Conservation (phyloP, 2,113 vertebrate species). For the Pterocles gutturalis region DNA sequence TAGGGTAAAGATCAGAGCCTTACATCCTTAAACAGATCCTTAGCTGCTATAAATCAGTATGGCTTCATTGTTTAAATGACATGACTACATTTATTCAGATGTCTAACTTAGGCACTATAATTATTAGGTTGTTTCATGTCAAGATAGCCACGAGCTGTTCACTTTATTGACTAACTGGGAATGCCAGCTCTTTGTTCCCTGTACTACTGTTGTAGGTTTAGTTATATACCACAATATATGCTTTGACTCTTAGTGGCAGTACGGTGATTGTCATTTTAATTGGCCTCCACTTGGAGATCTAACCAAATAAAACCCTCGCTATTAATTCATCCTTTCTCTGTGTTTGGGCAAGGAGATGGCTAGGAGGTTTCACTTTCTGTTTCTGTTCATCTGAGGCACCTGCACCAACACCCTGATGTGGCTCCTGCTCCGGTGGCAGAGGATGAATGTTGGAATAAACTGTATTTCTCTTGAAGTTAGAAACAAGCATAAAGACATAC, state of each 20-base stretch:
- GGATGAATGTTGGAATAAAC: not conserved
- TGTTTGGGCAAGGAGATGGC: not conserved
- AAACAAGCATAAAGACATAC: not conserved
- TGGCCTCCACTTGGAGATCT: not conserved
- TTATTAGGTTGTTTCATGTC: slow-evolving; percentile 14
- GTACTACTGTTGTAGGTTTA: not conserved
- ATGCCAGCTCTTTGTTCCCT: not conserved
- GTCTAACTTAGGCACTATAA: not conserved
- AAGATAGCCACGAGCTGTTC: not conserved
- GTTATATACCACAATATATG: not conserved
- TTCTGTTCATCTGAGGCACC: not conserved
- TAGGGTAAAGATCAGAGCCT: not conserved
- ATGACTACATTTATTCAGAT: not conserved
- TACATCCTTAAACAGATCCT: not conserved
- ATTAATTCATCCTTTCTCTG: slow-evolving; percentile 1
- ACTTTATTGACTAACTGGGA: not conserved
- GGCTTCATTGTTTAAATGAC: slow-evolving; percentile 5
- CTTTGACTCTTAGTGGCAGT: not conserved
- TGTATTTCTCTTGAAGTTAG: not conserved
- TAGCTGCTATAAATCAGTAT: not conserved
- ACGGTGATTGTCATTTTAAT: not conserved
- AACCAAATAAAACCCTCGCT: not conserved
- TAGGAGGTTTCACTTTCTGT: slow-evolving; percentile 1
- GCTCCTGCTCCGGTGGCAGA: not conserved
- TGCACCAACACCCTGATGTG: not conserved